Percentiles rank a stretch among this genome's conserved stretches.
phyloP scores from a whole-genome alignment of 2,888 invertebrate species.

The Melinaea menophilus region DNA sequence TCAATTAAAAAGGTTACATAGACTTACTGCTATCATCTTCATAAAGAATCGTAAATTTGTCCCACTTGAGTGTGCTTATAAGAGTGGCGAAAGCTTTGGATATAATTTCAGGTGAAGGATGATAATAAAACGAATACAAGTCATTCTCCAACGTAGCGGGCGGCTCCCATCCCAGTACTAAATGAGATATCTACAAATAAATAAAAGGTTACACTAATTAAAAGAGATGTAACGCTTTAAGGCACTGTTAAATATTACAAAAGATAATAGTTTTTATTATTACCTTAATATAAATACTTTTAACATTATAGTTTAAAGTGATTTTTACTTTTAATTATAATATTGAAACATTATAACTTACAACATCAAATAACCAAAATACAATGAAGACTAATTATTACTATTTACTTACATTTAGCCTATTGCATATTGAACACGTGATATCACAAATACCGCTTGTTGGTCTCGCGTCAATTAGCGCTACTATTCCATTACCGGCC shows the following conservation, averaged over 20 bases:
- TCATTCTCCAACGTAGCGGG: constrained; percentile 76
- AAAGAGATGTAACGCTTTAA: too few species aligned
- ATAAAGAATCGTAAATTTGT: constrained; percentile 86
- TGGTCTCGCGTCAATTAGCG: constrained; percentile 62
- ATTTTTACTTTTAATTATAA: not conserved
- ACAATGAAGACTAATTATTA: not conserved
- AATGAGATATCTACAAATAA: constrained; percentile 81
- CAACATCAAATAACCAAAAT: too few species aligned
- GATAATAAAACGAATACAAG: constrained; percentile 65
- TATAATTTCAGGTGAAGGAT: constrained; percentile 82
- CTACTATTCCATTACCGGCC: constrained; percentile 49
- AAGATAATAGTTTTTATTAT: too few species aligned
- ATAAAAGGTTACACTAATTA: too few species aligned
- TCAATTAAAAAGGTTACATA: not conserved
- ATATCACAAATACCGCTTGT: constrained; percentile 63
- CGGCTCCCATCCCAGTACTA: constrained; percentile 84
- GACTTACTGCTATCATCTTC: constrained; percentile 83
- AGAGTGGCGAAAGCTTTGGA: constrained; percentile 82
- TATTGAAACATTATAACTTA: too few species aligned
- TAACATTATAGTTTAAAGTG: too few species aligned
- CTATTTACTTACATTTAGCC: constrained; percentile 55
- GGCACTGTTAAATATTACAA: too few species aligned
- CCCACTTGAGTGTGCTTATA: constrained; percentile 84
- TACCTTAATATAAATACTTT: too few species aligned
- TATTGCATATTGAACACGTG: constrained; percentile 61